phyloP scores from a whole-genome alignment of 2,113 vertebrate species.

The Lophotis ruficrista region DNA sequence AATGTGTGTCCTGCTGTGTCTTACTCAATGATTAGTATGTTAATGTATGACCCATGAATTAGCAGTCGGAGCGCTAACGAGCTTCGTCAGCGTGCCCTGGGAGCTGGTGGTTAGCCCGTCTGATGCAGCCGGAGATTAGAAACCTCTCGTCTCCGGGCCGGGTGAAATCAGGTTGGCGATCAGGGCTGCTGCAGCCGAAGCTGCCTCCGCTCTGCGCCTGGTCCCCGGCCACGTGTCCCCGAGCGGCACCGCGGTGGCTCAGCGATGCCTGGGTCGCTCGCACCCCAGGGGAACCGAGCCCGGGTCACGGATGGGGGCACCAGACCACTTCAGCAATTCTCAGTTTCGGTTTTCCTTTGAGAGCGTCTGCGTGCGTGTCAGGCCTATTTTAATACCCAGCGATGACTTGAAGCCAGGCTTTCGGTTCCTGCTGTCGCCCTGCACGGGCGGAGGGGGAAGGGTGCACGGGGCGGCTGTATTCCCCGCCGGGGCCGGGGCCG shows the following conservation, averaged over 20 bases:
- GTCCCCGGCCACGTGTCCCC: background rate
- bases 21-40: background rate
- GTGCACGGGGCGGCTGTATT: background rate
- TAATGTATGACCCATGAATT: conserved; percentile 23
- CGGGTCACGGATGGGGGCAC: conserved; percentile 17
- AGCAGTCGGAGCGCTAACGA: background rate
- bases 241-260: background rate
- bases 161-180: background rate
- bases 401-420: conserved; percentile 65
- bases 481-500: background rate
- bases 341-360: conserved; percentile 78
- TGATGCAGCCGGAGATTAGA: background rate
- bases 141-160: background rate
- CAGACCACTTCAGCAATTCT: conserved; percentile 61
- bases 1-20: conserved; percentile 45
- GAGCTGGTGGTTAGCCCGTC: background rate
- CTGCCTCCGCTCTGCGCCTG: background rate
- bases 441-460: conserved; percentile 21
- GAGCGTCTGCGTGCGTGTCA: conserved; percentile 64
- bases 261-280: background rate
- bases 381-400: conserved; percentile 50
- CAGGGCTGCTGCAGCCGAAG: background rate
- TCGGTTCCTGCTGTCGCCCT: conserved; percentile 70
- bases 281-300: conserved; percentile 67
- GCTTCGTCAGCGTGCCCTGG: background rate